Evolutionary conservation across 2,797 vertebrate genomes (phyloP), one percentile per base, ranked within the genome.

Genomic region (Pseudomugil gertrudae): DNA sequence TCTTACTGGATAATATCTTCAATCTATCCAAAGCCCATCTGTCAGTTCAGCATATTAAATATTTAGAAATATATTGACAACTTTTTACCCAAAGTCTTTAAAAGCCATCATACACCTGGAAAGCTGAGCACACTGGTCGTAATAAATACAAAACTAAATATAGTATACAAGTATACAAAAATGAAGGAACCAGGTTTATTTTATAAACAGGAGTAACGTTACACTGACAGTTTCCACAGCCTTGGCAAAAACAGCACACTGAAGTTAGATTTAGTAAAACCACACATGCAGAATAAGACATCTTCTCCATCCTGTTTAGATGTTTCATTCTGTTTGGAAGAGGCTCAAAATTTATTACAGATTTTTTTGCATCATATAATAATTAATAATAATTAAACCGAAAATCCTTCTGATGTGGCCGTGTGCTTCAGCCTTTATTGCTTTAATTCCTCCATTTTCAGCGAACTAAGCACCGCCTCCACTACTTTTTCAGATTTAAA

Each of bases 151-250:
- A 60, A 13, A 69, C n/a, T n/a, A 29, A 72, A 24, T 27, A 81
- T 29, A 63, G 21, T 74, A 66, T 64, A n/a, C 19, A 2, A 69
- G 51, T 45, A 50, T 60, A 66, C 30, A 84, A 78, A 88, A 78
- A 64, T 52, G 56, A 80, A 84, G 72, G 74, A 87, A 91, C 38
- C 62, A 75, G 72, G 58, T 92, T 92, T 91, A 92, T 90, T 92
- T 81, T 33, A 76, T 85, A 84, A 78, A 76, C 51, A 72, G 29
- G 48, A 63, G 36, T 68, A 45, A 47, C 52, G 32, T 65, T 50
- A 38, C 35, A 61, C 23, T 63, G 60, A 74, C 51, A 58, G 47
- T 55, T 58, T 56, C 61, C 38, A 58, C 55, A 1, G 60, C 21
- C 24, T 61, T 50, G 35, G 53, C 55, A 76, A 48, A 79, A 73